phyloP scores from a whole-genome alignment of 2,797 vertebrate species.

The Glyptemys insculpta region DNA sequence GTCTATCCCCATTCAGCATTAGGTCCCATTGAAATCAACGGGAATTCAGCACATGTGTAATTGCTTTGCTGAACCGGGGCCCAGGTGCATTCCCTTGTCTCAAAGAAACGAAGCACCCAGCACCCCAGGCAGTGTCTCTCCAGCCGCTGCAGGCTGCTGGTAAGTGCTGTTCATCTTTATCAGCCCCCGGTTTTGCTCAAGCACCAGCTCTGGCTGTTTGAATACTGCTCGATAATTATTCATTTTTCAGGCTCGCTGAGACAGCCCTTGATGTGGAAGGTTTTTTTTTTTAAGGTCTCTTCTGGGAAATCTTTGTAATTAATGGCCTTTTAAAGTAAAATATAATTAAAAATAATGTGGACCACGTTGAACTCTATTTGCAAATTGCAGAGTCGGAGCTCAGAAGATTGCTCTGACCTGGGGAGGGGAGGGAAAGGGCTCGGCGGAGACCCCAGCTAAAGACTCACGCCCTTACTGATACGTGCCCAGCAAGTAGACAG shows the following conservation, averaged over 20 bases:
- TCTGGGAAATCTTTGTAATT: conserved; percentile 66
- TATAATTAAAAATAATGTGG: conserved; percentile 60
- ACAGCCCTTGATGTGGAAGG: background rate
- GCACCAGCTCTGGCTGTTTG: background rate
- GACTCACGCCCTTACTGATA: background rate
- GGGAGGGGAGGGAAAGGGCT: background rate
- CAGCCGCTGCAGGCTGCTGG: background rate
- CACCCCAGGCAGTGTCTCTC: background rate
- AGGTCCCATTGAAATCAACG: background rate
- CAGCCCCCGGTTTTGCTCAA: background rate
- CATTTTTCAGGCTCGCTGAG: background rate
- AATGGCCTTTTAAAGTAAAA: conserved; percentile 65
- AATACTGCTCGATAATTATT: background rate
- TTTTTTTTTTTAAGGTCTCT: conserved; percentile 9
- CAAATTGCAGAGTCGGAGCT: background rate
- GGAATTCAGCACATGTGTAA: background rate
- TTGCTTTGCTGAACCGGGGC: background rate
- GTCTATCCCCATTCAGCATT: background rate
- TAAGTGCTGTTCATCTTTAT: background rate
- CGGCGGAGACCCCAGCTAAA: background rate
- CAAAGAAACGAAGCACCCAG: background rate
- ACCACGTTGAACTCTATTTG: background rate
- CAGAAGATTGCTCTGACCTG: background rate
- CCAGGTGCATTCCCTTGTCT: background rate
- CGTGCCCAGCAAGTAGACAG: background rate